Conservation (phyloP, 1,140 invertebrate genomes). For the Macrocentrus cingulum region DNA sequence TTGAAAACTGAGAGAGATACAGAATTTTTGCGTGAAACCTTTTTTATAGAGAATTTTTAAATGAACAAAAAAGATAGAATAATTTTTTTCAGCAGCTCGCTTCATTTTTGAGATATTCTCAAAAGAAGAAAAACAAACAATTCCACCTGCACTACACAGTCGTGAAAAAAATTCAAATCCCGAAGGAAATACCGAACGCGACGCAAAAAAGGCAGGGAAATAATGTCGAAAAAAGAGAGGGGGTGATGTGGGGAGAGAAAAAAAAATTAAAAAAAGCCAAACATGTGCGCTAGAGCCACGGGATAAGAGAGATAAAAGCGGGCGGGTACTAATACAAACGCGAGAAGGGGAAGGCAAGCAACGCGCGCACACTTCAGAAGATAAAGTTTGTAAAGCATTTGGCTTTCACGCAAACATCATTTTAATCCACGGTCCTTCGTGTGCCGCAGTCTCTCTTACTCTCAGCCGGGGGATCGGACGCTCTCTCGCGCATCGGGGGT, state of each 20-base stretch:
- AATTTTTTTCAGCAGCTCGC: too few relatives aligned
- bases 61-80: too few relatives aligned
- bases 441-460: conserved; percentile 8
- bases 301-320: neutral
- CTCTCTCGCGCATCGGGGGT: conserved; percentile 2
- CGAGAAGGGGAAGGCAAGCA: conserved; percentile 18
- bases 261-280: neutral
- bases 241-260: conserved; percentile 5
- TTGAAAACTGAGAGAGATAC: too few relatives aligned
- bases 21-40: too few relatives aligned
- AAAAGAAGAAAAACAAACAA: too few relatives aligned
- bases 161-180: too few relatives aligned
- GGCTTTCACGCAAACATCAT: conserved; percentile 60
- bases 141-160: too few relatives aligned
- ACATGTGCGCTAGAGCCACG: neutral
- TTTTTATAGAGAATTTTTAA: too few relatives aligned
- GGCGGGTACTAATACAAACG: conserved; percentile 39
- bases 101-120: too few relatives aligned
- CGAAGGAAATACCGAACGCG: too few relatives aligned
- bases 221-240: too few relatives aligned
- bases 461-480: conserved; percentile 26
- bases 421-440: conserved; percentile 53
- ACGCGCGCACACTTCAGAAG: conserved; percentile 48
- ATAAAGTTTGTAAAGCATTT: conserved; percentile 60
- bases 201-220: too few relatives aligned